Conservation (phyloP, 2,113 vertebrate species). For the Hoplias malabaricus region DNA sequence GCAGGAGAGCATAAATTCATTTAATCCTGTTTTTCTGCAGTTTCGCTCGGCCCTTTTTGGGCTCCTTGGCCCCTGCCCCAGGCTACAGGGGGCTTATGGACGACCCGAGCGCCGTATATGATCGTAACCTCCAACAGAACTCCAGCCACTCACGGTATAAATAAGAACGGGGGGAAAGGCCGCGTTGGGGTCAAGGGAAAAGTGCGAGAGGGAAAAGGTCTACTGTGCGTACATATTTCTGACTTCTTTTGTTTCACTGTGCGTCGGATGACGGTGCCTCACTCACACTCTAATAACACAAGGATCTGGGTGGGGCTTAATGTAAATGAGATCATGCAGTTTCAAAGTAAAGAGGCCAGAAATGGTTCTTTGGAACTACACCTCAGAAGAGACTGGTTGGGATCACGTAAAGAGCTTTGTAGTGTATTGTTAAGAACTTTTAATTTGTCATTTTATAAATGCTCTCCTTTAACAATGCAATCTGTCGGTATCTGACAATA, state of each 20-base stretch:
- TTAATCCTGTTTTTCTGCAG: conserved; percentile 80
- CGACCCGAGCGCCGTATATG: conserved; percentile 62
- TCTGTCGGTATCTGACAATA: too few relatives aligned
- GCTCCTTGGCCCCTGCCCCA: conserved; percentile 63
- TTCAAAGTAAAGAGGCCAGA: background rate
- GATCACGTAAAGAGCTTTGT: too few relatives aligned
- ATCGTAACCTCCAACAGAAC: conserved; percentile 68
- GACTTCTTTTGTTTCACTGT: background rate
- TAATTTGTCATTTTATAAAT: too few relatives aligned
- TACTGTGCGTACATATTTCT: conserved; percentile 19
- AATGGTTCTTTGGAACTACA: background rate
- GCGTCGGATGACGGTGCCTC: background rate
- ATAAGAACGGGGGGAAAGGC: conserved; percentile 50
- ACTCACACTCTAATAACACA: background rate
- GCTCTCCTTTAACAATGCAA: too few relatives aligned
- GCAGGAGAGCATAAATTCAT: conserved; percentile 75
- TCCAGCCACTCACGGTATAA: conserved; percentile 61
- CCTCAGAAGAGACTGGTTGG: too few relatives aligned
- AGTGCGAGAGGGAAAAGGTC: conserved; percentile 29
- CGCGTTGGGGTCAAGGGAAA: conserved; percentile 63
- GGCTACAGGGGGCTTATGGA: conserved; percentile 61
- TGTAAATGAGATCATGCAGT: background rate
- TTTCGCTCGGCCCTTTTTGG: conserved; percentile 70
- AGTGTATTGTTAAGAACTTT: too few relatives aligned
- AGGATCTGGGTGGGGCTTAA: background rate